Base-by-base conservation (phyloP, 2,888 invertebrate species). In the Lasioglossum zephyrum region DNA sequence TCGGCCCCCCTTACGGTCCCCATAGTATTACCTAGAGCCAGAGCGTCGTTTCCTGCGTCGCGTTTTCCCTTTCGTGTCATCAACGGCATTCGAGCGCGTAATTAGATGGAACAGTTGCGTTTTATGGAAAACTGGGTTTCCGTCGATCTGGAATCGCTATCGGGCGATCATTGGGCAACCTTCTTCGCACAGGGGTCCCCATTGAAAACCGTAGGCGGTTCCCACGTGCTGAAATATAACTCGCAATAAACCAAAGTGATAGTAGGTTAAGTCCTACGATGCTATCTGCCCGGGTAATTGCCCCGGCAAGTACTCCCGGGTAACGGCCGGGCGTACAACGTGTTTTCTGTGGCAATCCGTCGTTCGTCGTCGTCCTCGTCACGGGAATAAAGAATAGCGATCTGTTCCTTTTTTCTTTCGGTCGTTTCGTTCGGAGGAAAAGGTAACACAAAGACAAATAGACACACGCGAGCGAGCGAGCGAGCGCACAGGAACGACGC, bases 191-290 rank as follows among this genome's bases (percentile, higher is more conserved):
- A 92, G 88, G 87, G 91, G 89, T 79, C 90, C 66, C 91, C 92
- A 93, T 93, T 93, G 90, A 93, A 92, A 93, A 91, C 90, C 85
- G 86, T 89, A 91, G 92, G 89, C 88, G 90, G 88, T 94, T 94
- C 94, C 93, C 95, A 94, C 94, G 95, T 93, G 92, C 93, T 93
- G 93, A 93, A 94, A 94, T 92, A 92, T 93, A 94, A 93, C 93
- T 93, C 91, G 94, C 93, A 94, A 94, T 94, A 93, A 93, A 93
- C 93, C 92, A 92, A 93, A 94, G 94, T 93, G 93, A 94, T 94
- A 94, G 94, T 94, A 94, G 94, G 94, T 94, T 93, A 94, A 94
- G 90, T 94, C 93, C 91, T 92, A 90, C 91, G 94, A 94, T 94
- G 91, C 87, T 94, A 95, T 95, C 95, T 91, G 79, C 82, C 66